Evolutionary conservation across 1,140 invertebrate species (phyloP).

Genomic region (Aphis gossypii): DNA sequence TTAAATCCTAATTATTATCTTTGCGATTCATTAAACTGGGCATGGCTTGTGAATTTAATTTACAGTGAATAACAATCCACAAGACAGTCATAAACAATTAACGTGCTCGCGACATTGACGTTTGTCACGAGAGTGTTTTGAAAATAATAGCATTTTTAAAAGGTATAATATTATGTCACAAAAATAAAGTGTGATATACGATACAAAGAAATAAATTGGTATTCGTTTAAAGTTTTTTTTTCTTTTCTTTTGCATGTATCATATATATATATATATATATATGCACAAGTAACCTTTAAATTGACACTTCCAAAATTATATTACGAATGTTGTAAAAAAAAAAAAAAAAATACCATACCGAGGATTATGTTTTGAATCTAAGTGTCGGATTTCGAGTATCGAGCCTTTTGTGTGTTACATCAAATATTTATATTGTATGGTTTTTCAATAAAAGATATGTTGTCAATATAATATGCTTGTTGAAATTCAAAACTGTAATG

Average conservation of each 20-base stretch:
- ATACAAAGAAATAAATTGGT: not conserved
- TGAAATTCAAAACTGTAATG: not conserved
- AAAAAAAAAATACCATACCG: not conserved
- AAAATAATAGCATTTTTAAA: not conserved
- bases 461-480: not conserved
- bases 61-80: not conserved
- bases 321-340: not conserved
- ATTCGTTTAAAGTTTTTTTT: not conserved
- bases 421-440: conserved; percentile 7
- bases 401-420: not conserved
- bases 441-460: not conserved
- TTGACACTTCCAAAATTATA: not conserved
- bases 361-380: conserved; percentile 7
- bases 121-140: not conserved
- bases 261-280: too few relatives aligned
- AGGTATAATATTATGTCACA: not conserved
- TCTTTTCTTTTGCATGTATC: not conserved
- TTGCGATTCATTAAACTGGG: not conserved
- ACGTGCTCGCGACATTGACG: not conserved
- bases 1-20: not conserved
- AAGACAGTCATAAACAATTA: not conserved
- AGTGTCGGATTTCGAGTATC: not conserved
- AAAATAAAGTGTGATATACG: not conserved
- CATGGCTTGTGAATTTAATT: not conserved
- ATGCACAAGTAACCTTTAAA: not conserved